Percentiles rank a stretch among this genome's conserved stretches.
phyloP scores from a whole-genome alignment of 2,113 vertebrate genomes.

The Illadopsis cleaveri region DNA sequence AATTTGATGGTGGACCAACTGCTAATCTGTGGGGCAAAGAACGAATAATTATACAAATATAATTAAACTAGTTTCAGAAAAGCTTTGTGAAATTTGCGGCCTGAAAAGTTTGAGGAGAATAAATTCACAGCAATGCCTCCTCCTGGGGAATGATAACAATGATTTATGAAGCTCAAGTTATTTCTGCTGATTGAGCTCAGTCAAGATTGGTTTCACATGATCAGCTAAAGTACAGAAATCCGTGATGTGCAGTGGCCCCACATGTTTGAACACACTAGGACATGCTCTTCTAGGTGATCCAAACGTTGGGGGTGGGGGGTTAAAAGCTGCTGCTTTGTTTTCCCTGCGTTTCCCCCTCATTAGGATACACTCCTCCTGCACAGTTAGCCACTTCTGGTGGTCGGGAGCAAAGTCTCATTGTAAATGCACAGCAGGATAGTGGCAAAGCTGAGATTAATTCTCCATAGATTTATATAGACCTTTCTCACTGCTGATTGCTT shows the following conservation, averaged over 20 bases:
- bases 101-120: constrained; percentile 58
- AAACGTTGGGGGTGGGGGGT: not conserved
- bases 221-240: constrained; percentile 37
- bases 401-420: constrained; percentile 67
- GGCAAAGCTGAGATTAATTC: constrained; percentile 80
- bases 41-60: not conserved
- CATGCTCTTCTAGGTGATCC: constrained; percentile 66
- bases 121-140: constrained; percentile 56
- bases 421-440: constrained; percentile 80
- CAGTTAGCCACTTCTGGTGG: constrained; percentile 69
- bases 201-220: constrained; percentile 75
- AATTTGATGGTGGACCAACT: not conserved
- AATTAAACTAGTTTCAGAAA: constrained; percentile 43
- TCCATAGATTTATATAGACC: constrained; percentile 79
- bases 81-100: constrained; percentile 39
- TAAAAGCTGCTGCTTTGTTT: constrained; percentile 54
- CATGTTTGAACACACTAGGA: constrained; percentile 33
- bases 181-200: constrained; percentile 65
- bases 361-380: constrained; percentile 70
- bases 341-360: constrained; percentile 61
- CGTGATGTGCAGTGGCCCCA: constrained; percentile 25
- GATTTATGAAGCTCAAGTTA: constrained; percentile 73
- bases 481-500: constrained; percentile 77
- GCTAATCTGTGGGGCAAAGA: not conserved
- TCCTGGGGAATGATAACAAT: constrained; percentile 69